A percentile compares a stretch with the other conserved stretches of the same genome.
phyloP scores from a whole-genome alignment of 2,797 vertebrate species.

The Rhinophrynus dorsalis region DNA sequence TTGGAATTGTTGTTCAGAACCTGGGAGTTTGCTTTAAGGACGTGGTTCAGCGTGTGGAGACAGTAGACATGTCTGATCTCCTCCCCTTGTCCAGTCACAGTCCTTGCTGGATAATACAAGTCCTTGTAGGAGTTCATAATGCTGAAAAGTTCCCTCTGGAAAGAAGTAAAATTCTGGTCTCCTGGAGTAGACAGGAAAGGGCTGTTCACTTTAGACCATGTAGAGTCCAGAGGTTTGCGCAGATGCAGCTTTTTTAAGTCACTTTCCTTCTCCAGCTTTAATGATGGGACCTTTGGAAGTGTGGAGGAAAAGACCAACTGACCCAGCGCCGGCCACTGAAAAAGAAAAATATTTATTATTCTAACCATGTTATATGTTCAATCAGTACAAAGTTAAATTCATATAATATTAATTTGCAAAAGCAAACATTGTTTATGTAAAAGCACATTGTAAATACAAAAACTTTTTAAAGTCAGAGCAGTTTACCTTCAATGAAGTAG shows the following conservation, averaged over 20 bases:
- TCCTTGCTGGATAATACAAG: conserved; percentile 83
- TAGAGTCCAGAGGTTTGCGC: conserved; percentile 79
- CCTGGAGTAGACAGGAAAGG: conserved; percentile 49
- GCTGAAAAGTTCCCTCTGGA: conserved; percentile 86
- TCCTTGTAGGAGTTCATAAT: conserved; percentile 89
- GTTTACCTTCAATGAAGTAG: conserved; percentile 81
- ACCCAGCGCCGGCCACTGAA: conserved; percentile 84
- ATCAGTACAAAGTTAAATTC: too few species aligned
- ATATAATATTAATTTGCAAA: too few species aligned
- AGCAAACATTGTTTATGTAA: too few species aligned
- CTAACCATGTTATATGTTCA: too few species aligned
- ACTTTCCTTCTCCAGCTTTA: conserved; percentile 65
- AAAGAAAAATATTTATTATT: background rate
- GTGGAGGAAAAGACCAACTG: conserved; percentile 71
- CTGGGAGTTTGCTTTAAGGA: conserved; percentile 89
- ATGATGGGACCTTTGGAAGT: conserved; percentile 68
- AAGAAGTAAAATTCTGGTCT: conserved; percentile 62
- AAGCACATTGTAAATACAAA: too few species aligned
- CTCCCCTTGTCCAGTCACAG: conserved; percentile 73
- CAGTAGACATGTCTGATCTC: conserved; percentile 83
- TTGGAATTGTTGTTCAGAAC: conserved; percentile 85
- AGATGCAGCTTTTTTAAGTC: conserved; percentile 71
- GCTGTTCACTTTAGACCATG: conserved; percentile 76
- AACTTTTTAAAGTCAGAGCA: too few species aligned
- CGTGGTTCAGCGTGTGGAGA: conserved; percentile 87